Conservation (phyloP, 2,888 invertebrate species). For the Busseola fusca region DNA sequence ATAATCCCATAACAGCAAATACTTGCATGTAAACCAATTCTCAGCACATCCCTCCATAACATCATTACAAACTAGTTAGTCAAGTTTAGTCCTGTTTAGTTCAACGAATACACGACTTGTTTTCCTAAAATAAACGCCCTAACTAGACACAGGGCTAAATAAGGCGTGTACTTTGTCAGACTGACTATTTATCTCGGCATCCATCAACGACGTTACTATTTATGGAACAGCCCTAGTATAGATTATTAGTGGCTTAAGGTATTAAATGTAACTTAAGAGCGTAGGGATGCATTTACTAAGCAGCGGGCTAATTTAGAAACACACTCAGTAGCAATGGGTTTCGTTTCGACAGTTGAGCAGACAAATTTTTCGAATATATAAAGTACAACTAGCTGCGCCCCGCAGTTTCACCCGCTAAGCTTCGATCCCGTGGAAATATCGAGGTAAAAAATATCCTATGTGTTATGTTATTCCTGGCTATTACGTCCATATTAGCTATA, state of each 20-base stretch:
- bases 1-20: not conserved
- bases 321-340: too few species aligned
- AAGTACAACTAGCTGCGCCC: too few species aligned
- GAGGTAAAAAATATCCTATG: too few species aligned
- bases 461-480: too few species aligned
- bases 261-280: not conserved
- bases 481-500: too few species aligned
- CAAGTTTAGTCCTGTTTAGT: conserved; percentile 23
- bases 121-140: conserved; percentile 60
- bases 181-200: conserved; percentile 56
- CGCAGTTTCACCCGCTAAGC: too few species aligned
- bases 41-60: not conserved
- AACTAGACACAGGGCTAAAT: conserved; percentile 52
- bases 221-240: conserved; percentile 41
- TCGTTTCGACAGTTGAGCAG: not conserved
- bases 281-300: conserved; percentile 1
- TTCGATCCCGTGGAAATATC: too few species aligned
- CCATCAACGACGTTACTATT: conserved; percentile 58
- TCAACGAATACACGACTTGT: conserved; percentile 32
- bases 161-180: conserved; percentile 50
- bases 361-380: not conserved
- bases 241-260: conserved; percentile 3
- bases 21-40: conserved; percentile 43
- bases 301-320: not conserved
- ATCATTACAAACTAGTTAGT: conserved; percentile 37